A percentile compares a stretch with the other conserved stretches of the same genome.
Evolutionary conservation across 2,888 invertebrate genomes (phyloP).

Genomic region (Spodoptera littoralis): DNA sequence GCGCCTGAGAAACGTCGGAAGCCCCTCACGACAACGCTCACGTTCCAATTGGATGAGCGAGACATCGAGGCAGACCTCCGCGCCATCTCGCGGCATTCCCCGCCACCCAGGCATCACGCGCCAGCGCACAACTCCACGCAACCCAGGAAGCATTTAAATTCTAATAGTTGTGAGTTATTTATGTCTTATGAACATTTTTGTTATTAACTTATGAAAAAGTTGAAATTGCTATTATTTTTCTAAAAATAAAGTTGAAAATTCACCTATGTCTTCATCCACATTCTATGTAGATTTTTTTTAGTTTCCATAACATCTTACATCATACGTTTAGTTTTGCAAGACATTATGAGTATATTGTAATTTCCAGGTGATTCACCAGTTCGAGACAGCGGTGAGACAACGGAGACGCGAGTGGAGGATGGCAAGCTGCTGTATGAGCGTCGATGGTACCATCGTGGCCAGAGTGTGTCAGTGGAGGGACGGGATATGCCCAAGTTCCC

Average conservation of each 20-base stretch:
- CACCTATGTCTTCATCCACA: no score
- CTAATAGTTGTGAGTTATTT: slow-evolving; percentile 78
- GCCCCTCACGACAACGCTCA: slow-evolving; percentile 95
- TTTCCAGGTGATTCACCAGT: slow-evolving; percentile 80
- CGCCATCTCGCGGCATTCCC: slow-evolving; percentile 90
- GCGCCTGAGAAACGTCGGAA: slow-evolving; percentile 96
- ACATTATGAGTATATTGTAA: neutral
- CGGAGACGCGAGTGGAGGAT: slow-evolving; percentile 97
- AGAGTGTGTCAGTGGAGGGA: slow-evolving; percentile 97
- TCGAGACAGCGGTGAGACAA: slow-evolving; percentile 79
- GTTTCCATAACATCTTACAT: no score
- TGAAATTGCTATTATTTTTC: no score
- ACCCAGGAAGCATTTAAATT: slow-evolving; percentile 79
- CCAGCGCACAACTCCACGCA: slow-evolving; percentile 64
- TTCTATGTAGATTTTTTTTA: no score
- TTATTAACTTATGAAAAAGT: no score
- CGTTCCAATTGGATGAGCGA: slow-evolving; percentile 95
- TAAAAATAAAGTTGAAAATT: no score
- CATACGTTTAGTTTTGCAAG: no score
- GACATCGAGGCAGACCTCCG: slow-evolving; percentile 96
- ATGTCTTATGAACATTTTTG: neutral
- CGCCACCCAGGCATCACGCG: slow-evolving; percentile 61
- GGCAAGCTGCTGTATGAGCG: slow-evolving; percentile 97
- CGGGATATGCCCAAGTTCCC: slow-evolving; percentile 95
- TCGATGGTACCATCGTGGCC: slow-evolving; percentile 98